phyloP scores from a whole-genome alignment of 2,113 vertebrate genomes.

The Mus spicilegus region DNA sequence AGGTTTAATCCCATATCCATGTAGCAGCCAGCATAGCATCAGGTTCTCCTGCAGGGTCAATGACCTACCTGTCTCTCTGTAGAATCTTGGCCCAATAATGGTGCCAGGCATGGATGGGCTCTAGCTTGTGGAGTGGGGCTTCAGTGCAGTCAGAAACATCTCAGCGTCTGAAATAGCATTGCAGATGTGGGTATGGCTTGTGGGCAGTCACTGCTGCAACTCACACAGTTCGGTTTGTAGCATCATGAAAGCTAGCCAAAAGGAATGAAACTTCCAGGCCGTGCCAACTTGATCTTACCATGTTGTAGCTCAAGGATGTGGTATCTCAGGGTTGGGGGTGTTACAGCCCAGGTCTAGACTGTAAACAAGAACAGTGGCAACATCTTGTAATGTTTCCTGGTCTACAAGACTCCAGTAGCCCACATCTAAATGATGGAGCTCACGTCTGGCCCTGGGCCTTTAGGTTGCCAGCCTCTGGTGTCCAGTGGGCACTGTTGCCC shows the following conservation, averaged over 20 bases:
- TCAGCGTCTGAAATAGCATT: neutral
- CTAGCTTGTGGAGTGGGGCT: neutral
- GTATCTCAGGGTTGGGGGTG: neutral
- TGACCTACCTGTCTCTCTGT: neutral
- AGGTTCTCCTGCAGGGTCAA: neutral
- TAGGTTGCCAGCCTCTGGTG: neutral
- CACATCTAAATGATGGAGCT: neutral
- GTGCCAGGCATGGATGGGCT: neutral
- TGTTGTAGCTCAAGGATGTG: neutral
- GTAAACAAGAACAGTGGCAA: neutral
- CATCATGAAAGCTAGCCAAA: neutral
- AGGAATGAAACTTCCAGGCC: neutral
- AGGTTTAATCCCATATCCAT: neutral
- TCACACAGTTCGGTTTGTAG: neutral
- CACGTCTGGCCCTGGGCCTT: neutral
- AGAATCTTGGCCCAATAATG: neutral
- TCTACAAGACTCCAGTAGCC: neutral
- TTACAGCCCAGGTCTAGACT: neutral
- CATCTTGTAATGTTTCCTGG: neutral
- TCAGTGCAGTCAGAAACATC: neutral
- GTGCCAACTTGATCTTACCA: no score
- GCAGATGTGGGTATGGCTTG: neutral
- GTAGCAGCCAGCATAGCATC: neutral
- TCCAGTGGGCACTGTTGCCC: neutral
- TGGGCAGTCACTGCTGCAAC: neutral